phyloP scores from a whole-genome alignment of 2,888 invertebrate genomes.

The Myopa tessellatipennis region DNA sequence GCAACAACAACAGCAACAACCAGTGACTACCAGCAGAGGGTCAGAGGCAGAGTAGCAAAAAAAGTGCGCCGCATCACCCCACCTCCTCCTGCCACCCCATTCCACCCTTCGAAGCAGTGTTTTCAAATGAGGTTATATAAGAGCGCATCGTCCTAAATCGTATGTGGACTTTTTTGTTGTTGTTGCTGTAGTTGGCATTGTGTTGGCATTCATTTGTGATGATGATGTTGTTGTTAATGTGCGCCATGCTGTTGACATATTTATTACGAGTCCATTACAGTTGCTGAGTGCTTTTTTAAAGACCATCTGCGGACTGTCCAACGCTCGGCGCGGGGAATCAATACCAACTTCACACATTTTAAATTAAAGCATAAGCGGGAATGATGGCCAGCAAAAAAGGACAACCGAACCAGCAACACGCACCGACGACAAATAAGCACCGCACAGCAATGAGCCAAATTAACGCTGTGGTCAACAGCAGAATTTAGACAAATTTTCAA shows the following conservation, averaged over 20 bases:
- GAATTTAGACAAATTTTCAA: conserved; percentile 27
- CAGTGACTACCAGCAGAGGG: background rate
- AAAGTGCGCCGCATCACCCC: too few species aligned
- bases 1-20: background rate
- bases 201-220: background rate
- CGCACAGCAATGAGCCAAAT: conserved; percentile 24
- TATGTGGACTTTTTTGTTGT: background rate
- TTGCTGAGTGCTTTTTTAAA: conserved; percentile 2
- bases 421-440: background rate
- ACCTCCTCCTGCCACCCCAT: background rate
- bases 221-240: background rate
- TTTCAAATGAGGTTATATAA: conserved; percentile 7
- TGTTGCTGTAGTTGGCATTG: background rate
- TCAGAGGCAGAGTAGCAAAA: too few species aligned
- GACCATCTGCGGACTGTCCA: background rate
- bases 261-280: conserved; percentile 18
- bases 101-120: background rate
- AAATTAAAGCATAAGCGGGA: conserved; percentile 5
- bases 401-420: background rate
- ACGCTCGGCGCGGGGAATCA: background rate
- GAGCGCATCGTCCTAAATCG: background rate
- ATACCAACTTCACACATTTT: background rate
- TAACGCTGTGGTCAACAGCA: conserved; percentile 10
- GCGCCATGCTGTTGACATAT: conserved; percentile 29
- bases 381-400: background rate